These are phyloP conservation scores for Anguilla pacifica DNA, from an alignment of 2,797 vertebrate species.

Conservation along the genomic window DNA sequence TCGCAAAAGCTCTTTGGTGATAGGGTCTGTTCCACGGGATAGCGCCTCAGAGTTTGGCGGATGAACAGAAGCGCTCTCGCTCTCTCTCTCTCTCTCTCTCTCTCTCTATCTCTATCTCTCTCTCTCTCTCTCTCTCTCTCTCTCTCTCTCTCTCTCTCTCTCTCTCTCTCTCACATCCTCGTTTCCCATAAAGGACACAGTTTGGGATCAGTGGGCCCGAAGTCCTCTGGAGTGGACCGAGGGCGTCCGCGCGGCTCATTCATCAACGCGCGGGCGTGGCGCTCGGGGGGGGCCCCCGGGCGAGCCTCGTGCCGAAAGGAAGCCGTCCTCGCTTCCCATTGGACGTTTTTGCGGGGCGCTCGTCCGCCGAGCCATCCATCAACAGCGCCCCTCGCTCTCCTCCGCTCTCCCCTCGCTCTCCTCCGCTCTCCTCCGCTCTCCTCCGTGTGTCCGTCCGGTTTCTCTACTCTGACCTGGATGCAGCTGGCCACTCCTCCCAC, in stretches of 20 bases:
- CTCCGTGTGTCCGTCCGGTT: background rate
- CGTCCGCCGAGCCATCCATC: background rate
- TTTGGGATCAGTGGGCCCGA: conserved; percentile 49
- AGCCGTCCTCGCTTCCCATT: background rate
- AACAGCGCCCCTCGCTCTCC: background rate
- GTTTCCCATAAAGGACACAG: conserved; percentile 37
- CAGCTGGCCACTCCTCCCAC: background rate
- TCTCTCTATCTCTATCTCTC: background rate
- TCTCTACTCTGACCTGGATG: background rate
- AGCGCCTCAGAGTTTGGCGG: background rate
- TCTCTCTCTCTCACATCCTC: background rate
- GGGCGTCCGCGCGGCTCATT: conserved; percentile 38
- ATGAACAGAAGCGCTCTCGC: background rate
- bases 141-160: conserved; percentile 1
- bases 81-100: too few relatives aligned
- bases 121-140: background rate
- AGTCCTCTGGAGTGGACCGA: conserved; percentile 44
- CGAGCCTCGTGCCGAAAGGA: background rate
- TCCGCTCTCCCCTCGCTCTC: background rate
- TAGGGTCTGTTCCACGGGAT: too few relatives aligned
- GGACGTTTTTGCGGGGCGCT: background rate
- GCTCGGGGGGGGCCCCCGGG: conserved; percentile 14
- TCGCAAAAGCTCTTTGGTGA: background rate
- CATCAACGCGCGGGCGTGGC: conserved; percentile 37
- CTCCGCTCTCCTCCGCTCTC: too few relatives aligned